phyloP scores from a whole-genome alignment of 1,140 invertebrate genomes.

The Drosophila burlai region DNA sequence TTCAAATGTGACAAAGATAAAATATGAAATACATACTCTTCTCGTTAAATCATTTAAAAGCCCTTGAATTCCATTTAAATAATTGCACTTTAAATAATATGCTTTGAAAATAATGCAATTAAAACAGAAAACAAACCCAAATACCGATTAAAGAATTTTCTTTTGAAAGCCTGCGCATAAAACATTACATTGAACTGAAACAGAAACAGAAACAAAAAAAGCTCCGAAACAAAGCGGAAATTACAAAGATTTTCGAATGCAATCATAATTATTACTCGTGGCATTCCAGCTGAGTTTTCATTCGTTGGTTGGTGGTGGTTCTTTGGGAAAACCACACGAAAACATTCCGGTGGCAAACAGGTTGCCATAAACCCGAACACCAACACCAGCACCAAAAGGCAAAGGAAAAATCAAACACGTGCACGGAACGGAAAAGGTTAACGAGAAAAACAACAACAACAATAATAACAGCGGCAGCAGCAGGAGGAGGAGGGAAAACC shows the following conservation, averaged over 20 bases:
- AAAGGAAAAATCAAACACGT: slow-evolving; percentile 45
- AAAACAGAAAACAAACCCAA: not conserved
- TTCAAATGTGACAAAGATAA: not conserved
- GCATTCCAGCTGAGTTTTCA: slow-evolving; percentile 47
- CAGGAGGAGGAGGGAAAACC: not conserved
- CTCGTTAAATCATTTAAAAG: not conserved
- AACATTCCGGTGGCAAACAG: slow-evolving; percentile 72
- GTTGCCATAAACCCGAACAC: slow-evolving; percentile 56
- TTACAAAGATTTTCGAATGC: slow-evolving; percentile 40
- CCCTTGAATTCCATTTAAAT: not conserved
- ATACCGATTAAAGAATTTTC: slow-evolving; percentile 25
- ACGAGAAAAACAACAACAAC: slow-evolving; percentile 26
- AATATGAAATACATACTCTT: not conserved
- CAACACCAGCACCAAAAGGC: slow-evolving; percentile 1
- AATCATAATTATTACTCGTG: slow-evolving; percentile 48
- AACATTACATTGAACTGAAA: slow-evolving; percentile 1
- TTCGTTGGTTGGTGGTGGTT: slow-evolving; percentile 3
- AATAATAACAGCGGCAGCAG: not conserved
- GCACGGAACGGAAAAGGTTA: slow-evolving; percentile 52
- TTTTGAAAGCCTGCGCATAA: slow-evolving; percentile 11
- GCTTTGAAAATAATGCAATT: not conserved
- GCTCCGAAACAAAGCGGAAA: slow-evolving; percentile 17
- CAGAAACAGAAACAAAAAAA: not conserved
- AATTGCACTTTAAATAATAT: not conserved
- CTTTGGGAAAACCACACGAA: slow-evolving; percentile 51